Evolutionary conservation across 2,888 invertebrate genomes (phyloP).

Genomic region (Pseudeuparius sepicola): DNA sequence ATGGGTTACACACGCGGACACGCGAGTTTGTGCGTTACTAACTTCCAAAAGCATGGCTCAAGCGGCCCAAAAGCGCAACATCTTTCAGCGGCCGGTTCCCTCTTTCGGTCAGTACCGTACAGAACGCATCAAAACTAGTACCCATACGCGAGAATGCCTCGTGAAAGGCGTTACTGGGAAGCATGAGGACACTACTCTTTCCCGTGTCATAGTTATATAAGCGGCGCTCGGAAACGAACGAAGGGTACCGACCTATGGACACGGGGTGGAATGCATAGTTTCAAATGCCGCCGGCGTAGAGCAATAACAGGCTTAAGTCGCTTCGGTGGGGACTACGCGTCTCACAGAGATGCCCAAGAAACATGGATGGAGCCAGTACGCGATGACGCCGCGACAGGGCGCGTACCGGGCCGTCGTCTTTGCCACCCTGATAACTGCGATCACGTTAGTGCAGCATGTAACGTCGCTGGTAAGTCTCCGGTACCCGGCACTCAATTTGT

Average conservation of each 20-base stretch:
- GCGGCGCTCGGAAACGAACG: too few relatives aligned
- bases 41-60: conserved; percentile 36
- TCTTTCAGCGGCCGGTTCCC: conserved; percentile 34
- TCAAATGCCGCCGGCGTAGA: conserved; percentile 20
- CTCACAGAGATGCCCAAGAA: conserved; percentile 30
- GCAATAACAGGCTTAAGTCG: conserved; percentile 27
- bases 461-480: conserved; percentile 30
- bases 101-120: too few relatives aligned
- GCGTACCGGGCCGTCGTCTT: conserved; percentile 37
- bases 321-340: conserved; percentile 28
- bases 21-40: conserved; percentile 40
- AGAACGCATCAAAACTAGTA: too few relatives aligned
- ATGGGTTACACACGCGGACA: too few relatives aligned
- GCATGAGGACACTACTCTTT: too few relatives aligned
- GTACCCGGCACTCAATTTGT: too few relatives aligned
- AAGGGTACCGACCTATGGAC: too few relatives aligned
- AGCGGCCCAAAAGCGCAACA: too few relatives aligned
- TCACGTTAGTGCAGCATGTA: conserved; percentile 28
- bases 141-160: too few relatives aligned
- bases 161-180: too few relatives aligned
- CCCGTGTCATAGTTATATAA: too few relatives aligned
- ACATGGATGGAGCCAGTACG: conserved; percentile 39
- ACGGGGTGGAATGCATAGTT: too few relatives aligned
- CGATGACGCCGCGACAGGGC: conserved; percentile 40
- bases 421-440: conserved; percentile 29